Evolutionary conservation across 2,113 vertebrate species (phyloP).

Genomic region (Boleophthalmus pectinirostris): DNA sequence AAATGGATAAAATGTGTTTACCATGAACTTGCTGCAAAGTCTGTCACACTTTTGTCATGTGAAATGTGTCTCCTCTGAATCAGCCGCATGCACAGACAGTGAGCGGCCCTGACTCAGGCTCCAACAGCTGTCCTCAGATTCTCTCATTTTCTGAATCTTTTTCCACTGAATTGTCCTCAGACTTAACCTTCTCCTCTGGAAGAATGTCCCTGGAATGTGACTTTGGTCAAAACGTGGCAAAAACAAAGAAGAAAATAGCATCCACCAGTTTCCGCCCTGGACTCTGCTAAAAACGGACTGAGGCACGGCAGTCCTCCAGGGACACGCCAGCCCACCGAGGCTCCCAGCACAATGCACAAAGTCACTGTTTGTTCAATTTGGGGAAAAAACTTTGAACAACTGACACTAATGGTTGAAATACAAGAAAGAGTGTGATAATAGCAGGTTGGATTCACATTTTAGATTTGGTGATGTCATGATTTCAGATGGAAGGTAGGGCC

Average conservation of each 20-base stretch:
- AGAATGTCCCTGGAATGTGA: conserved; percentile 60
- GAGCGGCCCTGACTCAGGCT: too few species aligned
- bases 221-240: conserved; percentile 63
- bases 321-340: background rate
- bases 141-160: conserved; percentile 19
- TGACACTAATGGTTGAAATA: too few species aligned
- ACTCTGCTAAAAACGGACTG: conserved; percentile 47
- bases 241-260: conserved; percentile 34
- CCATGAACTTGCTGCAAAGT: too few species aligned
- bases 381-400: too few species aligned
- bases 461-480: too few species aligned
- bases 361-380: too few species aligned
- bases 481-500: too few species aligned
- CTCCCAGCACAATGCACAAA: background rate
- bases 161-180: conserved; percentile 36
- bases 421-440: too few species aligned
- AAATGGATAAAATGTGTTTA: too few species aligned
- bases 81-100: background rate
- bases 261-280: conserved; percentile 43
- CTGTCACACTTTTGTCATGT: too few species aligned
- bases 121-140: background rate
- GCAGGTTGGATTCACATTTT: too few species aligned
- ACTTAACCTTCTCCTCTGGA: conserved; percentile 36
- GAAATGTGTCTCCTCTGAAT: conserved; percentile 8
- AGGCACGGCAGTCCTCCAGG: conserved; percentile 40